These are phyloP conservation scores for Aphelinus certus DNA, from an alignment of 1,140 invertebrate genomes.

Conservation along the genomic window DNA sequence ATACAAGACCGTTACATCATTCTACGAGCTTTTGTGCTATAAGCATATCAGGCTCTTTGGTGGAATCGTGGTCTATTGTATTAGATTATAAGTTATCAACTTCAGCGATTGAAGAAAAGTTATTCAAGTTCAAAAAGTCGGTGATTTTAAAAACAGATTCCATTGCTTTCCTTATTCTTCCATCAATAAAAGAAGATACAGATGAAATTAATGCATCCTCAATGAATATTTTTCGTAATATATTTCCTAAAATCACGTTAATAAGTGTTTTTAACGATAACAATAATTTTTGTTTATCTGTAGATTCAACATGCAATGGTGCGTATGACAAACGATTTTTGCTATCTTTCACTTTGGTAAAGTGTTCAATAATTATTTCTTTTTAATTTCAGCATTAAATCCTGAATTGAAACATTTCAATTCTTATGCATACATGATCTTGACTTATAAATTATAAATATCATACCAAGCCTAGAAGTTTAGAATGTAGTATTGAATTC, in stretches of 20 bases:
- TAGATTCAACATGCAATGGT: constrained; percentile 17
- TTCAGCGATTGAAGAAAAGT: constrained; percentile 10
- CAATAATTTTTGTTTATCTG: constrained; percentile 10
- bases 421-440: constrained; percentile 23
- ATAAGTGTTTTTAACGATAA: constrained; percentile 25
- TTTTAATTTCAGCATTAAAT: constrained; percentile 14
- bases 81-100: constrained; percentile 6
- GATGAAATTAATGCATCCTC: not conserved
- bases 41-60: constrained; percentile 12
- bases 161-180: constrained; percentile 19
- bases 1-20: constrained; percentile 2
- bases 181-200: not conserved
- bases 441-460: constrained; percentile 21
- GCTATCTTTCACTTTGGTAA: too few species aligned
- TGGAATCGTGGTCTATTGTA: constrained; percentile 26
- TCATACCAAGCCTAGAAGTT: not conserved
- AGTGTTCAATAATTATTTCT: not conserved
- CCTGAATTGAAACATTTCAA: constrained; percentile 15
- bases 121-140: constrained; percentile 11
- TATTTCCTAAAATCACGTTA: constrained; percentile 12
- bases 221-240: constrained; percentile 6
- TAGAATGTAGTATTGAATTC: not conserved
- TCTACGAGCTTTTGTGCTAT: constrained; percentile 27
- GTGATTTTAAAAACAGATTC: constrained; percentile 9
- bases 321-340: too few species aligned